Evolutionary conservation across 2,113 vertebrate species (phyloP).

Genomic region (Corydoras maculifer): DNA sequence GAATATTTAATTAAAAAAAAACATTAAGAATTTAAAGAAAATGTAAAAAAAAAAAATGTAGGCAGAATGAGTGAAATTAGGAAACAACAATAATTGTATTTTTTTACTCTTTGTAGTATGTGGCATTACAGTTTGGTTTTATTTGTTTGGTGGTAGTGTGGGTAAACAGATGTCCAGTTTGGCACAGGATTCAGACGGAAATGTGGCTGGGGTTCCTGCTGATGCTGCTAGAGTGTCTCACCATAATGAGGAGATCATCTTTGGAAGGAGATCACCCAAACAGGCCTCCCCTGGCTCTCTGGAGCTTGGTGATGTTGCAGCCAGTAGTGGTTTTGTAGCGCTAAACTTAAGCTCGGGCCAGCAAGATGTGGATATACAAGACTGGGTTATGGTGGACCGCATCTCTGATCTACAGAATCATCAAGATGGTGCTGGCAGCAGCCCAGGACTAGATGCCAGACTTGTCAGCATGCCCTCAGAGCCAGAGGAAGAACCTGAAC

Average conservation of each 20-base stretch:
- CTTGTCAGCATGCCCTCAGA: constrained; percentile 80
- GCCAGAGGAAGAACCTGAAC: constrained; percentile 82
- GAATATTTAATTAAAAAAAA: no score
- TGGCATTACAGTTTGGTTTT: neutral
- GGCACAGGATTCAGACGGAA: constrained; percentile 56
- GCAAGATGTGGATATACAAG: constrained; percentile 87
- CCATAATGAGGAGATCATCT: constrained; percentile 86
- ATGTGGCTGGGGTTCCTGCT: constrained; percentile 62
- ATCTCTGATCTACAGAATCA: constrained; percentile 72
- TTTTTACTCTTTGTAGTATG: no score
- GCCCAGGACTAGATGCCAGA: constrained; percentile 70
- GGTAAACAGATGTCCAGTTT: constrained; percentile 70
- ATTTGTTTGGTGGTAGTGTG: constrained; percentile 55
- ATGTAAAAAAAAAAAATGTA: no score
- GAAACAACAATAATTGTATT: neutral
- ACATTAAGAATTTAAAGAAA: no score
- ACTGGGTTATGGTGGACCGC: constrained; percentile 95
- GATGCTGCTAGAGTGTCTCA: constrained; percentile 78
- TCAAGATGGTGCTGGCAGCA: constrained; percentile 56
- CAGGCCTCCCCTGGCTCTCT: constrained; percentile 75
- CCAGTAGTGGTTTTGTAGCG: constrained; percentile 87
- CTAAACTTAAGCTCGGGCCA: constrained; percentile 87
- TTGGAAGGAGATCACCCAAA: constrained; percentile 72
- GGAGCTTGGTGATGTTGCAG: constrained; percentile 78
- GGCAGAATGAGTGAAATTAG: neutral